phyloP scores from a whole-genome alignment of 2,888 invertebrate species.

The Drosophila seclusa region DNA sequence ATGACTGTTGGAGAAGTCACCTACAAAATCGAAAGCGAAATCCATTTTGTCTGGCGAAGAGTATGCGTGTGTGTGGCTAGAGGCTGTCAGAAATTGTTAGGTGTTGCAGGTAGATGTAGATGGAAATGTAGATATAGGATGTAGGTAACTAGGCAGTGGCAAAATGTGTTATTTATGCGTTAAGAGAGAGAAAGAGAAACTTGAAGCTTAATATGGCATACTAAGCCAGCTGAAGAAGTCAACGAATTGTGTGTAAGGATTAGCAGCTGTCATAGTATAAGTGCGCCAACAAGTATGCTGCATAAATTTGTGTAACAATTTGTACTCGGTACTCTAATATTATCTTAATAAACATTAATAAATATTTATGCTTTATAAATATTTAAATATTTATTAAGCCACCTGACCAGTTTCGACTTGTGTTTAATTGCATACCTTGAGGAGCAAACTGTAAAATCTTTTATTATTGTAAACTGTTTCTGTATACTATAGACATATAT shows the following conservation, averaged over 20 bases:
- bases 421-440: neutral
- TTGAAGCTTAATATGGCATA: slow-evolving; percentile 14
- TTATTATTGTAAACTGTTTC: neutral
- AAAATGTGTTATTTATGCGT: slow-evolving; percentile 17
- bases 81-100: slow-evolving; percentile 30
- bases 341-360: neutral
- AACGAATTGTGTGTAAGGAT: slow-evolving; percentile 9
- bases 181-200: neutral
- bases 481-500: neutral
- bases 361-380: neutral
- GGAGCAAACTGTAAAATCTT: neutral
- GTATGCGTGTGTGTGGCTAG: slow-evolving; percentile 10
- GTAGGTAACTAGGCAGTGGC: slow-evolving; percentile 52
- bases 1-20: slow-evolving; percentile 14
- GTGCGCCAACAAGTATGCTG: slow-evolving; percentile 20
- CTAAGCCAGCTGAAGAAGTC: neutral
- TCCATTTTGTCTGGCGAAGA: slow-evolving; percentile 40
- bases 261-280: neutral
- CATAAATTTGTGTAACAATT: neutral
- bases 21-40: slow-evolving; percentile 80
- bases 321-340: too few species aligned
- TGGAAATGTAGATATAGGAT: slow-evolving; percentile 9
- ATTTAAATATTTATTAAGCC: too few species aligned
- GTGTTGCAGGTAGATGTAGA: slow-evolving; percentile 11
- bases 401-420: neutral